These are phyloP conservation scores for Enteromius afrohamiltoni DNA, from an alignment of 2,797 vertebrate genomes.

Conservation along the genomic window DNA sequence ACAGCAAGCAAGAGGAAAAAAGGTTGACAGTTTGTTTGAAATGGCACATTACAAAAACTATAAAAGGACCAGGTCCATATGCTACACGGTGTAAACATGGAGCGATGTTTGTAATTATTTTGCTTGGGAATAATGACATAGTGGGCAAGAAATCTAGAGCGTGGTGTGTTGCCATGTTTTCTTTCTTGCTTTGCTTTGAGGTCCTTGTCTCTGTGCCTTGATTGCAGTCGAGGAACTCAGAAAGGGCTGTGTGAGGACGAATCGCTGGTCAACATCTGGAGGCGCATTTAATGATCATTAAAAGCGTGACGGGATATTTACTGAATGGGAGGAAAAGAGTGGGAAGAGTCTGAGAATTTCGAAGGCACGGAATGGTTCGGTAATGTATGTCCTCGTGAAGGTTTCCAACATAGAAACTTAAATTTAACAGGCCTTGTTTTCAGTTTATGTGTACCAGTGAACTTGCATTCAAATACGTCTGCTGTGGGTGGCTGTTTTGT, in stretches of 20 bases:
- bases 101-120: conserved; percentile 68
- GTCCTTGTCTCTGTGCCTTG: conserved; percentile 56
- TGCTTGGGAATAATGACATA: conserved; percentile 67
- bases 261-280: conserved; percentile 76
- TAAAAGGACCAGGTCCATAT: conserved; percentile 73
- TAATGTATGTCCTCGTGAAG: conserved; percentile 62
- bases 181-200: conserved; percentile 44
- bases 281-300: conserved; percentile 74
- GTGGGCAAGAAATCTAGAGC: conserved; percentile 58
- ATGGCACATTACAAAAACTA: conserved; percentile 67
- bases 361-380: conserved; percentile 55
- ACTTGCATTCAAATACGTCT: conserved; percentile 61
- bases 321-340: conserved; percentile 61
- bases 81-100: conserved; percentile 66
- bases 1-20: conserved; percentile 61
- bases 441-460: conserved; percentile 69
- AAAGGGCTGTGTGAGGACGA: conserved; percentile 64
- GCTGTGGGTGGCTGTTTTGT: conserved; percentile 64
- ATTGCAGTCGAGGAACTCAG: conserved; percentile 66
- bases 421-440: conserved; percentile 70
- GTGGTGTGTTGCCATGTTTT: conserved; percentile 60
- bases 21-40: conserved; percentile 70
- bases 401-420: conserved; percentile 65
- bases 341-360: conserved; percentile 57
- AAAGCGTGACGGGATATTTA: conserved; percentile 70